Evolutionary conservation across 2,113 vertebrate species (phyloP).

Genomic region (Pollachius pollachius): DNA sequence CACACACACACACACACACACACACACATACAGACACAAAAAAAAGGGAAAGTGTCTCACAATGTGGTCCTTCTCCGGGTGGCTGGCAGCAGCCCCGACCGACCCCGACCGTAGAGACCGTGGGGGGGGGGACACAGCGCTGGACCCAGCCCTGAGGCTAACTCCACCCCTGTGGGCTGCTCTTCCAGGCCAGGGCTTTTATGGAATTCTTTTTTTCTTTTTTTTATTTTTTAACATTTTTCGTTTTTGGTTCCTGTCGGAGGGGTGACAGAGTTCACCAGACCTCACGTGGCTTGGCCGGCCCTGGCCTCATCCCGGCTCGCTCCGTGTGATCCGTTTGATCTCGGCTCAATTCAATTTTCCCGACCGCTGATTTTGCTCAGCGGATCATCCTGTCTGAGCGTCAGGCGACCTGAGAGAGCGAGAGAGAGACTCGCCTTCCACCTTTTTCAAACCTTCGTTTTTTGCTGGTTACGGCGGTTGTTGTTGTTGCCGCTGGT

Average conservation of each 20-base stretch:
- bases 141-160: background rate
- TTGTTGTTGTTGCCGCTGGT: no score
- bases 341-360: slow-evolving; percentile 12
- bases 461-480: no score
- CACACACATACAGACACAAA: background rate
- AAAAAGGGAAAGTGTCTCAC: background rate
- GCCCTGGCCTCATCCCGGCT: slow-evolving; percentile 5
- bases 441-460: no score
- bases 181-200: slow-evolving; percentile 6
- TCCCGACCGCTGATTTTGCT: slow-evolving; percentile 5
- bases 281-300: slow-evolving; percentile 2
- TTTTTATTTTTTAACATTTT: no score
- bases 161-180: background rate
- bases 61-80: slow-evolving; percentile 1
- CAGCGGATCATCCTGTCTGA: no score
- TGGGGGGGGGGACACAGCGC: background rate
- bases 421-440: no score
- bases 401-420: no score
- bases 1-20: background rate
- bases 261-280: slow-evolving; percentile 9
- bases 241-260: background rate
- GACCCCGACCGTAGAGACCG: background rate
- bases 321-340: slow-evolving; percentile 18
- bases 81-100: slow-evolving; percentile 4
- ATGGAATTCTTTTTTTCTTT: background rate